These are phyloP conservation scores for Podarcis cretensis DNA, from an alignment of 2,113 vertebrate species.

Conservation along the genomic window DNA sequence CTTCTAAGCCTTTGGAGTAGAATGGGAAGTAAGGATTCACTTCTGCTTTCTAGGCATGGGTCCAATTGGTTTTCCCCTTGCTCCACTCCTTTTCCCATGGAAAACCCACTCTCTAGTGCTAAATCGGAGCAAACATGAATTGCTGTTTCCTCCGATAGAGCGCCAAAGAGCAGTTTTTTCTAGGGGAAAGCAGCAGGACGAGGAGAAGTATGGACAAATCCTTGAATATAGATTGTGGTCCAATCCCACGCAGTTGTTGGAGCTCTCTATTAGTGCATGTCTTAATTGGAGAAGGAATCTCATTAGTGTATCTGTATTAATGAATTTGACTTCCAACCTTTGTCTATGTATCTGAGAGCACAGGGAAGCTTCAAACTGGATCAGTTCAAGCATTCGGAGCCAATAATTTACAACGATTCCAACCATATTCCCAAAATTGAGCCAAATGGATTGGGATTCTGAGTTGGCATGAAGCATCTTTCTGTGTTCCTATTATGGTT, in stretches of 20 bases:
- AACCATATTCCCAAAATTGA: background rate
- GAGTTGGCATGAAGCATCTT: background rate
- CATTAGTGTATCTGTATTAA: too few relatives aligned
- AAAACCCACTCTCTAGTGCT: too few relatives aligned
- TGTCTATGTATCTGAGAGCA: background rate
- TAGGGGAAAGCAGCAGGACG: too few relatives aligned
- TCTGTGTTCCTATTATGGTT: background rate
- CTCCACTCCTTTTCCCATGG: too few relatives aligned
- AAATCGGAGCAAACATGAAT: too few relatives aligned
- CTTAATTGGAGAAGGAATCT: background rate
- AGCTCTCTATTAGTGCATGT: background rate
- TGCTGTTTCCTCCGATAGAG: too few relatives aligned
- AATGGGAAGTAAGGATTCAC: background rate
- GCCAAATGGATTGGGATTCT: background rate
- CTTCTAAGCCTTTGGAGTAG: background rate
- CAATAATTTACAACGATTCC: background rate
- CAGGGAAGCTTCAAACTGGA: background rate
- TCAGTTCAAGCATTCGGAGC: background rate
- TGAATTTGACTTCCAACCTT: background rate
- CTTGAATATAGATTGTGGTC: background rate
- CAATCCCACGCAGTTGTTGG: background rate
- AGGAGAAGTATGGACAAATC: background rate
- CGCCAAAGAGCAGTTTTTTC: too few relatives aligned
- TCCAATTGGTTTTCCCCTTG: too few relatives aligned
- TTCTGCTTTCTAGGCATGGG: too few relatives aligned